Evolutionary conservation across 2,113 vertebrate species (phyloP).

Genomic region (Edolisoma coerulescens): DNA sequence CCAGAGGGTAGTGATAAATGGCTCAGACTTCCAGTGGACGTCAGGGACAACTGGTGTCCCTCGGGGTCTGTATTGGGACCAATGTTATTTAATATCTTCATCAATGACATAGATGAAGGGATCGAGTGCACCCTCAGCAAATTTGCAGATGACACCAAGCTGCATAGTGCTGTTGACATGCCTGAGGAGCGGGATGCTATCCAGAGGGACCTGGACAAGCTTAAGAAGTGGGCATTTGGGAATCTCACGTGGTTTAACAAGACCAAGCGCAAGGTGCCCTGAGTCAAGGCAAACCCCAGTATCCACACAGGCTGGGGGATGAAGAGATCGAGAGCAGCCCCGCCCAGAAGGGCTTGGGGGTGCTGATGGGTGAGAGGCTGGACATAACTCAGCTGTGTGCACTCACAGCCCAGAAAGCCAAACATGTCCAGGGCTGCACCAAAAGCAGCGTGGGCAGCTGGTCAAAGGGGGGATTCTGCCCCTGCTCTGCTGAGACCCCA

Average conservation of each 20-base stretch:
- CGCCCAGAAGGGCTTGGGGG: background rate
- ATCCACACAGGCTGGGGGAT: background rate
- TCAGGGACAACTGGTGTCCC: background rate
- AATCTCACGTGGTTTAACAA: background rate
- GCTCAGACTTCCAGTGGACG: background rate
- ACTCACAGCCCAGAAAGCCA: background rate
- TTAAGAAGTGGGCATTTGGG: background rate
- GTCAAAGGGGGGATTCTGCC: background rate
- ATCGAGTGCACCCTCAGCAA: background rate
- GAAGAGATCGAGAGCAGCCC: rapidly evolving
- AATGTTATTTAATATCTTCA: background rate
- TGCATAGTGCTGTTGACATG: rapidly evolving
- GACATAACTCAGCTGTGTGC: background rate
- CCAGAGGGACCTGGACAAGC: background rate
- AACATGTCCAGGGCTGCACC: background rate
- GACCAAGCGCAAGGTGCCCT: background rate
- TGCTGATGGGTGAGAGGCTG: background rate
- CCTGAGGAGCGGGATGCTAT: background rate
- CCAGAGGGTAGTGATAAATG: background rate
- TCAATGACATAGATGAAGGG: background rate
- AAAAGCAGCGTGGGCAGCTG: background rate
- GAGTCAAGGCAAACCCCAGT: rapidly evolving
- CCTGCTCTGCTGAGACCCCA: background rate
- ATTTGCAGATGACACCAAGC: background rate
- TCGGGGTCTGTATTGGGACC: rapidly evolving